Evolutionary conservation across 2,888 invertebrate species (phyloP).

Genomic region (Sarcophaga carnaria): DNA sequence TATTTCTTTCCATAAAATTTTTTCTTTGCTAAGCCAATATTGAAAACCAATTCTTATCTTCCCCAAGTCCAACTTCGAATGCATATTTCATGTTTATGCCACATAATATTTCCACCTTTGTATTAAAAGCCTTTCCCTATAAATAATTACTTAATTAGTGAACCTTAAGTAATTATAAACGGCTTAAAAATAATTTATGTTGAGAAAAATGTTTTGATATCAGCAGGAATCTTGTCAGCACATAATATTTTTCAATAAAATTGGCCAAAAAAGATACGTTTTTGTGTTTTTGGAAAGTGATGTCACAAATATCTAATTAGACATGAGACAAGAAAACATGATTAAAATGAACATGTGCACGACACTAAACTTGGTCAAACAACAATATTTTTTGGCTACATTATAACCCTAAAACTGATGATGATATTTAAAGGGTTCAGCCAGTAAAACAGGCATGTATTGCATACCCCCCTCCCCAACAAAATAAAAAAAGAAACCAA

Average conservation of each 20-base stretch:
- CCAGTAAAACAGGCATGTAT: background rate
- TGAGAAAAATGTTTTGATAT: conserved; percentile 24
- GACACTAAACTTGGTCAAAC: background rate
- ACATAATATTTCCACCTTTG: background rate
- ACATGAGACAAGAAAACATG: conserved; percentile 42
- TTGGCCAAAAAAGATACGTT: background rate
- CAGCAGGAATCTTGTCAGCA: background rate
- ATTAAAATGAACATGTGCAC: conserved; percentile 48
- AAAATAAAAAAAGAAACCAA: conserved; percentile 40
- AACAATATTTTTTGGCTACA: no score
- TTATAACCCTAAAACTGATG: background rate
- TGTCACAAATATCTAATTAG: conserved; percentile 61
- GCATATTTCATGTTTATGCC: background rate
- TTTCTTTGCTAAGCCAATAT: no score
- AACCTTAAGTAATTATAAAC: background rate
- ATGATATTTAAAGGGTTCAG: background rate
- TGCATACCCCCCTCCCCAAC: background rate
- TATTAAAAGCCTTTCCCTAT: background rate
- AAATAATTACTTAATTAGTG: conserved; percentile 45
- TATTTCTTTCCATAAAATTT: no score
- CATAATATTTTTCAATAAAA: background rate
- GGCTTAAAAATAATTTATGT: conserved; percentile 30
- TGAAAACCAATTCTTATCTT: no score
- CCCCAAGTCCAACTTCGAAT: background rate
- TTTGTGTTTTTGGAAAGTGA: conserved; percentile 11